Conservation (phyloP, 2,797 vertebrate species). For the Intellagama lesueurii region DNA sequence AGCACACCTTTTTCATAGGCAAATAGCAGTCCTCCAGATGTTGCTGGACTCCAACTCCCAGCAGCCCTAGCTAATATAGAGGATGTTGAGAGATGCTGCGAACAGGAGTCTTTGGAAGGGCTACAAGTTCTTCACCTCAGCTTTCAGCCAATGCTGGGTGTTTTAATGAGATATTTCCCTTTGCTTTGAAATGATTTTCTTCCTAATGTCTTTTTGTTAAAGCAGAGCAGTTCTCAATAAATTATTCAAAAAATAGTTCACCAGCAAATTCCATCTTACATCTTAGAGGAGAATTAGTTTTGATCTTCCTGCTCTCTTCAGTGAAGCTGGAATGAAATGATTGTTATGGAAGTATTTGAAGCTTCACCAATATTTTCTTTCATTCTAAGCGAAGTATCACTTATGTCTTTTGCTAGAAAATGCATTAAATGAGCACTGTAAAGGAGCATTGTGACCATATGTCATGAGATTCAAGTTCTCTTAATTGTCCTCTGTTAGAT, state of each 20-base stretch:
- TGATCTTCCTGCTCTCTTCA: background rate
- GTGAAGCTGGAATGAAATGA: background rate
- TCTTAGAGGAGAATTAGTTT: background rate
- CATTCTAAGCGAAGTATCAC: background rate
- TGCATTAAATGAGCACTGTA: background rate
- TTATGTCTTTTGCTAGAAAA: background rate
- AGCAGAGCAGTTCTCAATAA: background rate
- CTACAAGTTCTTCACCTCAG: background rate
- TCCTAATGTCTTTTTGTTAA: background rate
- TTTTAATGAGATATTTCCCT: background rate
- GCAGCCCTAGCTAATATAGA: too few relatives aligned
- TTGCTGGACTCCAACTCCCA: too few relatives aligned
- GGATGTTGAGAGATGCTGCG: too few relatives aligned
- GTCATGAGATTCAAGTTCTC: slow-evolving; percentile 8
- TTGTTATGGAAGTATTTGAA: background rate
- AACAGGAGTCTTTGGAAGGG: too few relatives aligned
- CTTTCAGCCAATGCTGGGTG: background rate
- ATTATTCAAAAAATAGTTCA: background rate
- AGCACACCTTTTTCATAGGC: too few relatives aligned
- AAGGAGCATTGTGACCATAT: background rate
- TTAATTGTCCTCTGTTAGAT: background rate
- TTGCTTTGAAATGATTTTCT: background rate
- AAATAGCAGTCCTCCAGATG: too few relatives aligned
- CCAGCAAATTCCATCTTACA: background rate
- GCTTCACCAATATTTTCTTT: background rate